Percentiles rank a stretch among this genome's conserved stretches.
phyloP scores from a whole-genome alignment of 2,888 invertebrate species.

The Lasiommata megera region DNA sequence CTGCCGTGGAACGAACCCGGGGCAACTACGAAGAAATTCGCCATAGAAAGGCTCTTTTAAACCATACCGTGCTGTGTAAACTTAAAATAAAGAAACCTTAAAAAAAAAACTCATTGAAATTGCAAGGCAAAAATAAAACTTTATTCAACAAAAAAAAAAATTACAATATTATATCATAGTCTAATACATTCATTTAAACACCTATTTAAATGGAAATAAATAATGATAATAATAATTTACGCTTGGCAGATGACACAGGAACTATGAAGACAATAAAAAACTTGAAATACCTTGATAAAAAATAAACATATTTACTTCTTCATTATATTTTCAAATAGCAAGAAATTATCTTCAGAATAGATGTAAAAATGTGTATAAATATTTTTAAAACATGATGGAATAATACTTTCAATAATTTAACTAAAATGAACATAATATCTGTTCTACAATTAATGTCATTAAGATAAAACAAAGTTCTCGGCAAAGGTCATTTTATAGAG shows the following conservation, averaged over 20 bases:
- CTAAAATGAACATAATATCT: constrained; percentile 9
- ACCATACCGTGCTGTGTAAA: no score
- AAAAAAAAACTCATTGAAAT: no score
- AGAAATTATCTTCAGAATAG: neutral
- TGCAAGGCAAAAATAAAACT: constrained; percentile 32
- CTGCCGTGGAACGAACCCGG: no score
- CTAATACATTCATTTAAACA: constrained; percentile 27
- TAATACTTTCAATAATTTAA: constrained; percentile 32
- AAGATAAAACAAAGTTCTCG: constrained; percentile 1
- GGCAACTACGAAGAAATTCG: no score
- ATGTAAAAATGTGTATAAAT: constrained; percentile 15
- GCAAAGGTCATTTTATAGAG: constrained; percentile 7
- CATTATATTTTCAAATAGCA: neutral
- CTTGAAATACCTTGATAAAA: no score
- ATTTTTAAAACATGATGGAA: constrained; percentile 13
- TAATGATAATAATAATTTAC: constrained; percentile 32
- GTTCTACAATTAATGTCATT: neutral
- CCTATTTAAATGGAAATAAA: constrained; percentile 33
- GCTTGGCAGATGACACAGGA: constrained; percentile 7
- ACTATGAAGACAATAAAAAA: neutral
- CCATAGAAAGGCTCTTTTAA: no score
- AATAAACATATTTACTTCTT: neutral
- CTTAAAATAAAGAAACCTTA: no score
- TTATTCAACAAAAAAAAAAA: constrained; percentile 34
- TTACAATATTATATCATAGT: constrained; percentile 18